A percentile compares a stretch with the other conserved stretches of the same genome.
Evolutionary conservation across 2,888 invertebrate species (phyloP).

Genomic region (Leptogaster cylindrica): DNA sequence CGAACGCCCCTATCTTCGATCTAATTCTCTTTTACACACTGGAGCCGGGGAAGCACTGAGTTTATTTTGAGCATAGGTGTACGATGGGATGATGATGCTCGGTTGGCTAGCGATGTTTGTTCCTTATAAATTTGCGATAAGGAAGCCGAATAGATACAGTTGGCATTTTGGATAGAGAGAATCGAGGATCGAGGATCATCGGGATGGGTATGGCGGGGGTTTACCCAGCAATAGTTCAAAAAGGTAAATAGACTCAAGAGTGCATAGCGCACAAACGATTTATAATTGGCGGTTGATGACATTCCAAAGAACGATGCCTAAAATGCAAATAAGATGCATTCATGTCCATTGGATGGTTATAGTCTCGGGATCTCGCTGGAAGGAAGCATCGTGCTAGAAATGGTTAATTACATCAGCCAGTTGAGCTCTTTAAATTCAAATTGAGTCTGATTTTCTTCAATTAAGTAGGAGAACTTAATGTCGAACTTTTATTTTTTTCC

Average conservation of each 20-base stretch:
- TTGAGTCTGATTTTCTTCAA: conserved; percentile 35
- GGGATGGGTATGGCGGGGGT: conserved; percentile 7
- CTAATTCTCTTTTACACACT: conserved; percentile 42
- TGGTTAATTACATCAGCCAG: conserved; percentile 29
- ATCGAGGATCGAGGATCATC: neutral
- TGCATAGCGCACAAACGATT: conserved; percentile 43
- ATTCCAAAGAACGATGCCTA: conserved; percentile 44
- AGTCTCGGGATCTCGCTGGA: neutral
- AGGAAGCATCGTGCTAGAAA: conserved; percentile 24
- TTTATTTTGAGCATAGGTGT: conserved; percentile 19
- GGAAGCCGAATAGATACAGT: conserved; percentile 24
- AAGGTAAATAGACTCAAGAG: conserved; percentile 15
- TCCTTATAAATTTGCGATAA: conserved; percentile 38
- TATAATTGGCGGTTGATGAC: conserved; percentile 47
- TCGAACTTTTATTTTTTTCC: conserved; percentile 5
- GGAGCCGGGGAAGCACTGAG: neutral
- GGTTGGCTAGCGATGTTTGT: conserved; percentile 13
- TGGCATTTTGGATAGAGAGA: neutral
- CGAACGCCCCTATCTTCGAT: conserved; percentile 47
- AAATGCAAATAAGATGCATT: conserved; percentile 43
- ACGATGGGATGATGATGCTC: conserved; percentile 32
- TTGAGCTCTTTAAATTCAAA: conserved; percentile 35
- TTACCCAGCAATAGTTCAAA: conserved; percentile 1
- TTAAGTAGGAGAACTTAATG: conserved; percentile 32
- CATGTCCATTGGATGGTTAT: conserved; percentile 7